phyloP scores from a whole-genome alignment of 2,797 vertebrate genomes.

The Sandelia bainsii region DNA sequence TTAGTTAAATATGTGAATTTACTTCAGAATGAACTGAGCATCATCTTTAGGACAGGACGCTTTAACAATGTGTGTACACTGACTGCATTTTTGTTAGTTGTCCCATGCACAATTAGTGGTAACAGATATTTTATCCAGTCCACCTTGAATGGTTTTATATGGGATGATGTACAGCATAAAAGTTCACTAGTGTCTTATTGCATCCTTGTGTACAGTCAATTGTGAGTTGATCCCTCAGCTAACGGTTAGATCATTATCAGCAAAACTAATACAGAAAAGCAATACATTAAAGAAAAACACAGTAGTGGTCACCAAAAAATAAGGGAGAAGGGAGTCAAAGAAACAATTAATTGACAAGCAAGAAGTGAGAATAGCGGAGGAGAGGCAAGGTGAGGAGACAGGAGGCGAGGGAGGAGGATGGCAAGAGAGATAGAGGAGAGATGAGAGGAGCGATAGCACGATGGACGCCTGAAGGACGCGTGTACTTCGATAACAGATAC shows the following conservation, averaged over 20 bases:
- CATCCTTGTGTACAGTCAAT: not conserved
- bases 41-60: too few species aligned
- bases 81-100: too few species aligned
- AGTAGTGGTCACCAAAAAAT: not conserved
- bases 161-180: too few species aligned
- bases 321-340: not conserved
- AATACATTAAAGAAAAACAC: not conserved
- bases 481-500: slow-evolving; percentile 87
- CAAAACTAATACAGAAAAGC: not conserved
- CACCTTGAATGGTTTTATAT: too few species aligned
- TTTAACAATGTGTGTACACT: too few species aligned
- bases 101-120: too few species aligned
- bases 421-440: slow-evolving; percentile 72
- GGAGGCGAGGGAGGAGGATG: slow-evolving; percentile 61
- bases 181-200: too few species aligned
- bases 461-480: slow-evolving; percentile 83
- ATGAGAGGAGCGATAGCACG: slow-evolving; percentile 76
- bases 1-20: too few species aligned
- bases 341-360: slow-evolving; percentile 29
- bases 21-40: too few species aligned
- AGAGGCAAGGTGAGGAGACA: slow-evolving; percentile 63
- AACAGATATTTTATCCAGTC: too few species aligned
- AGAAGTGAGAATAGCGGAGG: slow-evolving; percentile 32
- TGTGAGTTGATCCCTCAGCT: too few species aligned
- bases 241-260: not conserved